A percentile compares a stretch with the other conserved stretches of the same genome.
phyloP scores from a whole-genome alignment of 1,140 invertebrate genomes.

The Carcinoscorpius rotundicauda region DNA sequence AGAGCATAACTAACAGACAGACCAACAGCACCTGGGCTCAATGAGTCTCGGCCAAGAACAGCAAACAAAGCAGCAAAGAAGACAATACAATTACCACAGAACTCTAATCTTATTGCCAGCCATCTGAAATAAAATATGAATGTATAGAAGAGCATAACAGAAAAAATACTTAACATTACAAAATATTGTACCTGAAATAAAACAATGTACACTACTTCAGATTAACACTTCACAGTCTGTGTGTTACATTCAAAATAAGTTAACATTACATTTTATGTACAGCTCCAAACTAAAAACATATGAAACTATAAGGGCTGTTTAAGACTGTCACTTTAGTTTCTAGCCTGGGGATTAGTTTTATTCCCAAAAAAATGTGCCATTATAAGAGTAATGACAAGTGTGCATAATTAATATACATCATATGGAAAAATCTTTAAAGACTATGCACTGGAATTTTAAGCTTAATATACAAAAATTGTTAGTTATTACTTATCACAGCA shows the following conservation, averaged over 20 bases:
- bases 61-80: conserved; percentile 76
- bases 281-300: conserved; percentile 36
- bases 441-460: too few relatives aligned
- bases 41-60: conserved; percentile 52
- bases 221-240: conserved; percentile 5
- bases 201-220: conserved; percentile 35
- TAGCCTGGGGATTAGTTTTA: too few relatives aligned
- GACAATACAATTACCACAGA: conserved; percentile 75
- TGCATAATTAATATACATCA: too few relatives aligned
- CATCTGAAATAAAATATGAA: conserved; percentile 37
- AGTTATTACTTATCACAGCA: too few relatives aligned
- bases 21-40: conserved; percentile 66
- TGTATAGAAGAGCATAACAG: conserved; percentile 50
- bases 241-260: conserved; percentile 24
- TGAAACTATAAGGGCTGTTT: too few relatives aligned
- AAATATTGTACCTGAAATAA: conserved; percentile 41
- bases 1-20: conserved; percentile 80
- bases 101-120: conserved; percentile 78
- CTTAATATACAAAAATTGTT: too few relatives aligned
- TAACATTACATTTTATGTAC: conserved; percentile 36
- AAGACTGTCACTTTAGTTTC: too few relatives aligned
- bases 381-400: too few relatives aligned
- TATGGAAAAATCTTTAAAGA: too few relatives aligned
- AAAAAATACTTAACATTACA: conserved; percentile 39
- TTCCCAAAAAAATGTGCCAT: too few relatives aligned